A percentile compares a stretch with the other conserved stretches of the same genome.
phyloP scores from a whole-genome alignment of 2,797 vertebrate genomes.

The Poecilia wingei region DNA sequence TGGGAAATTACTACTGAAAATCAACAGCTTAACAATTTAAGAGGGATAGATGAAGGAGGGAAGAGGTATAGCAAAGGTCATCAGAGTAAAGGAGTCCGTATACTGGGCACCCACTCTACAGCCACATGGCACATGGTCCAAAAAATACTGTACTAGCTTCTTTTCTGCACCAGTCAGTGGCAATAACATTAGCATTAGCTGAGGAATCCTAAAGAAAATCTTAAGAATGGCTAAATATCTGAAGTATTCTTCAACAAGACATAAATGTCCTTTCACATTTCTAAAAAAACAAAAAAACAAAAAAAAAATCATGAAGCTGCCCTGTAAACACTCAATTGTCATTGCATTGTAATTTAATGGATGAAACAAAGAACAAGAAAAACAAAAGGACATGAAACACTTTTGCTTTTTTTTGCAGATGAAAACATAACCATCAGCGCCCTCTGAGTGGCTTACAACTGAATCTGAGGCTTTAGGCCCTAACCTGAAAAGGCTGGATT shows the following conservation, averaged over 20 bases:
- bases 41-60: neutral
- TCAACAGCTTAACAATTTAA: slow-evolving; percentile 42
- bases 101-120: too few relatives aligned
- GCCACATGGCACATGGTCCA: neutral
- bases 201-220: neutral
- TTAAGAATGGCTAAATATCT: neutral
- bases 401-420: neutral
- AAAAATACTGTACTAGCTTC: neutral
- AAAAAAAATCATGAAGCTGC: neutral
- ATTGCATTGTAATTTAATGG: neutral
- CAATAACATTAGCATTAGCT: neutral
- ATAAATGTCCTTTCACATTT: neutral
- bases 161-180: neutral
- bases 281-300: neutral
- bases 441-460: neutral
- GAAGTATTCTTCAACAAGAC: neutral
- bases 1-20: slow-evolving; percentile 37
- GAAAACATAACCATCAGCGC: neutral
- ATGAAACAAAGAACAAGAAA: neutral
- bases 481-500: neutral
- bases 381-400: neutral
- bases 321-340: neutral
- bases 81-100: neutral
- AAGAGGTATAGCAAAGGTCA: neutral
- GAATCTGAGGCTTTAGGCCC: neutral